Evolutionary conservation across 2,888 invertebrate genomes (phyloP).

Genomic region (Platycnemis pennipes): DNA sequence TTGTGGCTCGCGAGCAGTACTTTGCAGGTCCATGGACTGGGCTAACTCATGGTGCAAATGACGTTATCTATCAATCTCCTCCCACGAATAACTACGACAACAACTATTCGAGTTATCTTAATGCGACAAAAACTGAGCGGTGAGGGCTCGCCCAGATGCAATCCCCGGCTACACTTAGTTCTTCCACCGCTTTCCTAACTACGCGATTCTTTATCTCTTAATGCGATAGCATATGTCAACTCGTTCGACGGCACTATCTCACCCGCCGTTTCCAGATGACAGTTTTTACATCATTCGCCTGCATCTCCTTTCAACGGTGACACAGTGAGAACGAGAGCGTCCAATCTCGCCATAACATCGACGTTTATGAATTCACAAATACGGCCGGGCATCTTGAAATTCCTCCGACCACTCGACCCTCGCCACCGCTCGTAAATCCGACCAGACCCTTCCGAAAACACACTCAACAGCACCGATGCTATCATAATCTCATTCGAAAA

Average conservation of each 20-base stretch:
- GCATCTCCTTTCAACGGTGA: not conserved
- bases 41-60: too few relatives aligned
- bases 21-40: too few relatives aligned
- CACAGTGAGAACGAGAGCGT: not conserved
- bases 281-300: not conserved
- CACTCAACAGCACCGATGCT: too few relatives aligned
- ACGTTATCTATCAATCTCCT: too few relatives aligned
- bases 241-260: constrained; percentile 13
- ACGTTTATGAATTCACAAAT: not conserved
- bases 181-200: not conserved
- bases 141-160: not conserved
- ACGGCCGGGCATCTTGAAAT: not conserved
- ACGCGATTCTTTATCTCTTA: not conserved
- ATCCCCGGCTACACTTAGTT: not conserved
- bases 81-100: too few relatives aligned
- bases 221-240: constrained; percentile 5
- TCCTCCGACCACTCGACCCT: too few relatives aligned
- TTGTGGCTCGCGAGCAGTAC: too few relatives aligned
- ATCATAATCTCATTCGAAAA: too few relatives aligned
- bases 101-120: not conserved
- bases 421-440: too few relatives aligned
- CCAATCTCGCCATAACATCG: not conserved
- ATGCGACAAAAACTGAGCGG: not conserved
- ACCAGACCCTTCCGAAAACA: too few relatives aligned
- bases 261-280: not conserved